Percentiles rank a stretch among this genome's conserved stretches.
Evolutionary conservation across 2,888 invertebrate genomes (phyloP).

Genomic region (Argyresthia albistria): DNA sequence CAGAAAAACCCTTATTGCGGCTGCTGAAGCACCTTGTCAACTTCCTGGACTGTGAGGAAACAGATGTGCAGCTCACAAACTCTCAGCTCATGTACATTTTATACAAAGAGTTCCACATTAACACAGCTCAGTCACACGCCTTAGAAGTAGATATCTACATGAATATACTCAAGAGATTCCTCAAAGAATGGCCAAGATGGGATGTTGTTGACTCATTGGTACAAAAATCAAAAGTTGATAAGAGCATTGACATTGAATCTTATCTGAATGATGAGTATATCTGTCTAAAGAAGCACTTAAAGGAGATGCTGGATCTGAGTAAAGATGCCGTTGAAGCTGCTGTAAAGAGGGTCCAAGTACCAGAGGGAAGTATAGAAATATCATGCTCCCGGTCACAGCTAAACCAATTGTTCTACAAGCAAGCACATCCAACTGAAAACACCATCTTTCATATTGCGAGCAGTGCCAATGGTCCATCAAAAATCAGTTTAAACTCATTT

Average conservation of each 20-base stretch:
- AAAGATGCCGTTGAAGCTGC: conserved; percentile 22
- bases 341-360: conserved; percentile 12
- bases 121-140: conserved; percentile 25
- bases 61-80: conserved; percentile 44
- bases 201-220: conserved; percentile 37
- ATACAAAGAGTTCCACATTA: conserved; percentile 34
- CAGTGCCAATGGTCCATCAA: not conserved
- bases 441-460: conserved; percentile 31
- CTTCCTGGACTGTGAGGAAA: conserved; percentile 32
- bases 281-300: conserved; percentile 34
- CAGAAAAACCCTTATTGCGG: conserved; percentile 45
- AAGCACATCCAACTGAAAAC: conserved; percentile 23
- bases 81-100: conserved; percentile 41
- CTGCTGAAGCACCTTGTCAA: conserved; percentile 37
- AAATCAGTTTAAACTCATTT: not conserved
- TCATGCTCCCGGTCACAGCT: conserved; percentile 23
- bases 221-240: conserved; percentile 21
- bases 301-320: conserved; percentile 23
- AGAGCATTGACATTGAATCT: conserved; percentile 15
- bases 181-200: conserved; percentile 57
- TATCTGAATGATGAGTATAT: conserved; percentile 32
- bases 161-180: conserved; percentile 42
- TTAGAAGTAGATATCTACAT: conserved; percentile 45
- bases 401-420: conserved; percentile 26
- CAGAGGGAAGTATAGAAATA: not conserved